A percentile compares a stretch with the other conserved stretches of the same genome.
phyloP scores from a whole-genome alignment of 2,888 invertebrate genomes.

The Drosophila heteroneura region DNA sequence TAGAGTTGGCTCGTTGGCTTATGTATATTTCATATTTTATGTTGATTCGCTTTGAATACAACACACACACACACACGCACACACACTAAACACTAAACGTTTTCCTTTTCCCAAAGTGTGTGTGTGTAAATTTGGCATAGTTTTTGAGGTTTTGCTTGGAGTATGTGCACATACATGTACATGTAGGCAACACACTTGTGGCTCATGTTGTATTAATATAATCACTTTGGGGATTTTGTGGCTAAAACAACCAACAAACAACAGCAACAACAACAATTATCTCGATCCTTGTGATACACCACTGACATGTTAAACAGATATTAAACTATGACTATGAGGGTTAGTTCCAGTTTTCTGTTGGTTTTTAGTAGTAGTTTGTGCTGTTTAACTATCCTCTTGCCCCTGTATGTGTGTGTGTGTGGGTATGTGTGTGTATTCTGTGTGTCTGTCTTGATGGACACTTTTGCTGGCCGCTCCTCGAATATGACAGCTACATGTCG shows the following conservation, averaged over 20 bases:
- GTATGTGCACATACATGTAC: conserved; percentile 31
- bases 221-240: conserved; percentile 80
- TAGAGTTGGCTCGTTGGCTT: conserved; percentile 58
- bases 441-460: conserved; percentile 25
- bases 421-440: background rate
- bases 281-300: conserved; percentile 34
- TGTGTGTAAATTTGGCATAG: conserved; percentile 51
- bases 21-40: conserved; percentile 71
- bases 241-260: conserved; percentile 31
- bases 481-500: conserved; percentile 69
- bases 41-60: conserved; percentile 54
- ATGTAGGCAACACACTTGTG: conserved; percentile 71
- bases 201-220: conserved; percentile 81
- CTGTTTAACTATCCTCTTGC: background rate
- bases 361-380: conserved; percentile 32
- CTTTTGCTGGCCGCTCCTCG: conserved; percentile 52
- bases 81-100: conserved; percentile 21
- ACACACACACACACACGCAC: conserved; percentile 9
- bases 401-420: conserved; percentile 3
- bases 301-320: conserved; percentile 77
- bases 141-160: conserved; percentile 58
- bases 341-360: conserved; percentile 35
- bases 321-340: conserved; percentile 74
- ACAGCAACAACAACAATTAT: conserved; percentile 23
- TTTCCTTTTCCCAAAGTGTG: conserved; percentile 11